Percentiles rank a stretch among this genome's conserved stretches.
Evolutionary conservation across 64 coral and sea anemone species (phyloP).

Genomic region (Hydrozoanthus tunicans): DNA sequence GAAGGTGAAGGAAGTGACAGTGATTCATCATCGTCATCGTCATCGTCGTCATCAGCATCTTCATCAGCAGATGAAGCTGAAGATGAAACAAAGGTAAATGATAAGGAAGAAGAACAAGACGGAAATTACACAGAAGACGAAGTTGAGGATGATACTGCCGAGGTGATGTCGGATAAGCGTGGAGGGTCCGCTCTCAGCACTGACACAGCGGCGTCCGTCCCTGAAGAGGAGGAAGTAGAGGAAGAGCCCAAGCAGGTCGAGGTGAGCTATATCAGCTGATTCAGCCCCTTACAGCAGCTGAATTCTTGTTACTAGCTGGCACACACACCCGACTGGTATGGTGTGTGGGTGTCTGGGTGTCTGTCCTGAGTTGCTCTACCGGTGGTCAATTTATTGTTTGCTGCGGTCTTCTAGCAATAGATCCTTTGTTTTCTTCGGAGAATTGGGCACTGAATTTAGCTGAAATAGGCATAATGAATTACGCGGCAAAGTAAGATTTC

Average conservation of each 20-base stretch:
- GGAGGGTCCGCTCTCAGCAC: background rate
- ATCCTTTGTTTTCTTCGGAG: too few relatives aligned
- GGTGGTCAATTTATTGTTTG: too few relatives aligned
- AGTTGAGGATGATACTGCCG: constrained; percentile 16
- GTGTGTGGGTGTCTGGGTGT: too few relatives aligned
- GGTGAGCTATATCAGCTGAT: constrained; percentile 57
- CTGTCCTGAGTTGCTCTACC: too few relatives aligned
- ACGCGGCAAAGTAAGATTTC: too few relatives aligned
- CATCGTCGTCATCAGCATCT: background rate
- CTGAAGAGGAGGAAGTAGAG: constrained; percentile 5
- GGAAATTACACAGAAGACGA: constrained; percentile 16
- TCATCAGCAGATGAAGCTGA: background rate
- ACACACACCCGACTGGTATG: background rate
- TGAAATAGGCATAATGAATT: too few relatives aligned
- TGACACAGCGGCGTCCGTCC: background rate
- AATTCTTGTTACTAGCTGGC: background rate
- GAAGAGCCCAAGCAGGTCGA: constrained; percentile 1
- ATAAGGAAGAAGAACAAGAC: constrained; percentile 11
- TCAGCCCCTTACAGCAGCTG: background rate
- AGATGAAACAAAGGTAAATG: background rate
- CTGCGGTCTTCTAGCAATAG: too few relatives aligned
- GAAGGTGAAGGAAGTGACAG: constrained; percentile 13
- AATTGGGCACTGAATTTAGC: too few relatives aligned
- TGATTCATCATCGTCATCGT: background rate
- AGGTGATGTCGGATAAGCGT: background rate